phyloP scores from a whole-genome alignment of 2,113 vertebrate species.

The Mixornis gularis region DNA sequence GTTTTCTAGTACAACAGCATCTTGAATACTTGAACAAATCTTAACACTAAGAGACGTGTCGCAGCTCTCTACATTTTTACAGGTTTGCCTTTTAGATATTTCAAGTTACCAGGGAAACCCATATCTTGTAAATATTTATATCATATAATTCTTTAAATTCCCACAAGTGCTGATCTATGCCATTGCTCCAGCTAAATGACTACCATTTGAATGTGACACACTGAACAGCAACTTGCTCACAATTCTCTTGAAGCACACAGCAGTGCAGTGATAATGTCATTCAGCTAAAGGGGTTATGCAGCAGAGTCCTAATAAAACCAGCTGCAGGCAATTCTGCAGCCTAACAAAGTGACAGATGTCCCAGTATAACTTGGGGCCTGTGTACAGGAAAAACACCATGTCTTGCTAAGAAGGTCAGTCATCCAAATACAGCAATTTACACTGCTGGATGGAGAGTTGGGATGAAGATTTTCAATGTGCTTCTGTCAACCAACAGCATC shows the following conservation, averaged over 20 bases:
- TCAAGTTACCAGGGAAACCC: background rate
- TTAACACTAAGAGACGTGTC: background rate
- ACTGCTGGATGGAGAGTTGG: background rate
- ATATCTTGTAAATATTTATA: background rate
- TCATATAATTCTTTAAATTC: background rate
- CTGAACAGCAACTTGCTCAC: background rate
- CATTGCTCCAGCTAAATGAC: background rate
- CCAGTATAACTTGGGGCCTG: background rate
- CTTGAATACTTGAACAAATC: background rate
- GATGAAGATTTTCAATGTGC: background rate
- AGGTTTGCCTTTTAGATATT: background rate
- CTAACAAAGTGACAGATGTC: background rate
- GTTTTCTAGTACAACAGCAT: background rate
- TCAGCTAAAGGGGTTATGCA: background rate
- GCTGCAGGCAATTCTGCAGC: background rate
- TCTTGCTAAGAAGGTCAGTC: background rate
- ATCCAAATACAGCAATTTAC: background rate
- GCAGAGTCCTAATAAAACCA: background rate
- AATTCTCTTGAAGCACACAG: background rate
- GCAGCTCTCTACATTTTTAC: background rate
- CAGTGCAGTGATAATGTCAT: background rate
- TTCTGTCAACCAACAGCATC: background rate
- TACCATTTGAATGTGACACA: background rate
- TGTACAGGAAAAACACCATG: background rate
- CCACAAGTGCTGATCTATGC: background rate